Conservation (phyloP, 2,797 vertebrate genomes). For the Notolepis coatsorum region DNA sequence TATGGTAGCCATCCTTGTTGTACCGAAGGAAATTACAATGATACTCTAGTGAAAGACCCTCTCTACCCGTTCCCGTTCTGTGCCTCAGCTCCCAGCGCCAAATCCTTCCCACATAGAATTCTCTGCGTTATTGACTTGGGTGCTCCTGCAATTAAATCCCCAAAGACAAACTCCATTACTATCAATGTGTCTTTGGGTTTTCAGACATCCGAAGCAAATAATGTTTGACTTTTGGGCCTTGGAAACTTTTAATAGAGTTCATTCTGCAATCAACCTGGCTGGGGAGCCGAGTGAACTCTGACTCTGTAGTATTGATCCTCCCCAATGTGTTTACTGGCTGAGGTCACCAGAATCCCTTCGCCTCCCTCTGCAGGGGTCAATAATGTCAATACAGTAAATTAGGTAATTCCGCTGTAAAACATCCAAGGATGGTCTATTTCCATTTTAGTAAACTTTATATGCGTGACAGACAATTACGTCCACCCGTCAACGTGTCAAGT, state of each 20-base stretch:
- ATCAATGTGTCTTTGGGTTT: constrained; percentile 40
- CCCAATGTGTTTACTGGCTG: constrained; percentile 64
- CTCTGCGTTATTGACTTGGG: constrained; percentile 47
- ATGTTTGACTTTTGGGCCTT: constrained; percentile 77
- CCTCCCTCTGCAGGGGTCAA: constrained; percentile 63
- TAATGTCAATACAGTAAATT: constrained; percentile 80
- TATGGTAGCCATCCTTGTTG: no score
- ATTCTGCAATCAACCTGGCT: constrained; percentile 75
- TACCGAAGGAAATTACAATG: no score
- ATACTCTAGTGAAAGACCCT: no score
- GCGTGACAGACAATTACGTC: constrained; percentile 74
- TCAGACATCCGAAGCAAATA: constrained; percentile 70
- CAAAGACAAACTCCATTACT: constrained; percentile 68
- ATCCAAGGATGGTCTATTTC: constrained; percentile 75
- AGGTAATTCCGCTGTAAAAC: constrained; percentile 81
- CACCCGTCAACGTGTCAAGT: constrained; percentile 66
- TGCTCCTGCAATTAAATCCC: constrained; percentile 72
- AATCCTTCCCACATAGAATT: constrained; percentile 26
- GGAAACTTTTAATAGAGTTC: constrained; percentile 77
- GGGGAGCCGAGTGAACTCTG: constrained; percentile 75
- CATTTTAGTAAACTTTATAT: constrained; percentile 81
- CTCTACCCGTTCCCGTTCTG: no score
- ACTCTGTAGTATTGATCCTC: constrained; percentile 77
- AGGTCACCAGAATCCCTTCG: constrained; percentile 72
- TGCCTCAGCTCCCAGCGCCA: constrained; percentile 27